Evolutionary conservation across 2,888 invertebrate genomes (phyloP).

Genomic region (Terebella lapidaria): DNA sequence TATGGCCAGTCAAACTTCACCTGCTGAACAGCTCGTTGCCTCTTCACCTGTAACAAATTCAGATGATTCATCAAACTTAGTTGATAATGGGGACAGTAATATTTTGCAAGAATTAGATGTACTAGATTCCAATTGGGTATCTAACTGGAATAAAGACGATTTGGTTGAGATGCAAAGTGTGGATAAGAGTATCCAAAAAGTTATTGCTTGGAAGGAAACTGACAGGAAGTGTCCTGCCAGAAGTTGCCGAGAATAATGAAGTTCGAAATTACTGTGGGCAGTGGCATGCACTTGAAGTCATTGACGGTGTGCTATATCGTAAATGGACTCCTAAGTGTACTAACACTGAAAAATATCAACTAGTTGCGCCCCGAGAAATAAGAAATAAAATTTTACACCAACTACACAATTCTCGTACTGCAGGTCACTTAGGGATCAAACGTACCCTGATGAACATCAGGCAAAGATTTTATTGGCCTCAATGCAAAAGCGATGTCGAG

Average conservation of each 20-base stretch:
- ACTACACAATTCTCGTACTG: not conserved
- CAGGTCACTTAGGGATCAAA: constrained; percentile 7
- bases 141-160: not conserved
- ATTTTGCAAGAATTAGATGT: not conserved
- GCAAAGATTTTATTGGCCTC: constrained; percentile 4
- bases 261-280: not conserved
- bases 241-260: not conserved
- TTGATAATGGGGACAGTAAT: not conserved
- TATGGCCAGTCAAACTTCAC: too few relatives aligned
- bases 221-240: not conserved
- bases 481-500: not conserved
- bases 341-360: not conserved
- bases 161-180: not conserved
- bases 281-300: not conserved
- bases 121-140: not conserved
- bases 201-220: not conserved
- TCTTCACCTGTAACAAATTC: too few relatives aligned
- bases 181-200: not conserved
- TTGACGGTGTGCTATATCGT: not conserved
- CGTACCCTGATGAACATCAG: not conserved
- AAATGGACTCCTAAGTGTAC: not conserved
- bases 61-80: too few relatives aligned
- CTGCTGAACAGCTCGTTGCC: too few relatives aligned
- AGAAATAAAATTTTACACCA: not conserved
- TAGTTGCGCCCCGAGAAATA: not conserved